Conservation (phyloP, 2,113 vertebrate genomes). For the Atlantisia rogersi region DNA sequence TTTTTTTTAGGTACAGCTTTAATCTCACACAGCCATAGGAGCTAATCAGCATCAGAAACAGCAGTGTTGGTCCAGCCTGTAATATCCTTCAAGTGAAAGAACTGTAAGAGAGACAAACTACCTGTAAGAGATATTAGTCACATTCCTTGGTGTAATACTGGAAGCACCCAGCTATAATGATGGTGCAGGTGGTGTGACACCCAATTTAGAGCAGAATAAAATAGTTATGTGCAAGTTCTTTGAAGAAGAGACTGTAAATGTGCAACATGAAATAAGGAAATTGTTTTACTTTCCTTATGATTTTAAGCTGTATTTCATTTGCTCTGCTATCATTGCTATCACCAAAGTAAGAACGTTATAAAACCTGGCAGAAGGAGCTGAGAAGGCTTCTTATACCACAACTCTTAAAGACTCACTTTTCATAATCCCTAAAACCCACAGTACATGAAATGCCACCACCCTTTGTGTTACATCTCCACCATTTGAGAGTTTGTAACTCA, state of each 20-base stretch:
- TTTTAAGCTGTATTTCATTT: background rate
- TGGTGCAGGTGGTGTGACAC: slow-evolving; percentile 8
- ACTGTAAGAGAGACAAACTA: background rate
- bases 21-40: background rate
- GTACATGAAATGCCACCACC: background rate
- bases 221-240: background rate
- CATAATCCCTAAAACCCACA: background rate
- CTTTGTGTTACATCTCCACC: background rate
- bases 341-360: background rate
- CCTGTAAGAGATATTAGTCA: background rate
- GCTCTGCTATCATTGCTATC: background rate
- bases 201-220: slow-evolving; percentile 5
- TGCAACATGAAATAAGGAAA: background rate
- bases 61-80: background rate
- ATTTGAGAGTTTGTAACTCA: background rate
- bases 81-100: background rate
- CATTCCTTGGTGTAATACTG: background rate
- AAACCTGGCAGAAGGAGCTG: background rate
- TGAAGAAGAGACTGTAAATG: background rate
- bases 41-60: background rate
- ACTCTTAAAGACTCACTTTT: background rate
- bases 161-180: background rate
- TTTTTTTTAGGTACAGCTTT: background rate
- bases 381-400: background rate
- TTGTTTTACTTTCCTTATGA: background rate